Evolutionary conservation across 2,113 vertebrate species (phyloP).

Genomic region (Salvelinus alpinus): DNA sequence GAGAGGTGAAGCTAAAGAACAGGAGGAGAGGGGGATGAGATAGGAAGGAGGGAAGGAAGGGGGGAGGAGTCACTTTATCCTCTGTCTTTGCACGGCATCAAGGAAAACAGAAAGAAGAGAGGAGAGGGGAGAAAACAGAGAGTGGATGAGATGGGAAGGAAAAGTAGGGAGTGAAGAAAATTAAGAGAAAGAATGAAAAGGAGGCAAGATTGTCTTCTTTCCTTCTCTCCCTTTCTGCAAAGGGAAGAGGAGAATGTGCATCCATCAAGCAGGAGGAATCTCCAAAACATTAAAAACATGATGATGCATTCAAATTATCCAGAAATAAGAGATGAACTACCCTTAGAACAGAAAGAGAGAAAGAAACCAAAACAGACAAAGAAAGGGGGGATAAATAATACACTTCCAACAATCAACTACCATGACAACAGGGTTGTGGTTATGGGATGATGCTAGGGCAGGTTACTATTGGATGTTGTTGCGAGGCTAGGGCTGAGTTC

Average conservation of each 20-base stretch:
- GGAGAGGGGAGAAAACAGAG: constrained; percentile 28
- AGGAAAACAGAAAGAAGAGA: neutral
- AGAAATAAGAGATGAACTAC: too few relatives aligned
- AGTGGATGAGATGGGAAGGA: constrained; percentile 7
- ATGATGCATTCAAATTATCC: neutral
- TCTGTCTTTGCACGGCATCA: neutral
- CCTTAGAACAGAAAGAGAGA: neutral
- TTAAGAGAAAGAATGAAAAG: constrained; percentile 23
- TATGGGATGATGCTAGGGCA: too few relatives aligned
- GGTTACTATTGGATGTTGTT: too few relatives aligned
- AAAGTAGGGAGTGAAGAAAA: too few relatives aligned
- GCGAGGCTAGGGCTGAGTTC: neutral
- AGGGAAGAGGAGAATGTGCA: neutral
- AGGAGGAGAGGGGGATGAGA: neutral
- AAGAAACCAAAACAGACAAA: neutral
- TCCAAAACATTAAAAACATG: neutral
- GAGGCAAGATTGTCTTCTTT: too few relatives aligned
- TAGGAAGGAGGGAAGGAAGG: neutral
- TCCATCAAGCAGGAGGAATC: neutral
- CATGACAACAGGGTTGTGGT: neutral
- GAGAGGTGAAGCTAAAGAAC: constrained; percentile 25
- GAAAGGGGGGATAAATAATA: neutral
- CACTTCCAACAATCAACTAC: neutral
- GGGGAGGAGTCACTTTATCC: constrained; percentile 1
- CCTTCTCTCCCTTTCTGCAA: too few relatives aligned